Evolutionary conservation across 1,140 invertebrate species (phyloP), one percentile per base, ranked within the genome.

Genomic region (Pseudomyrmex dendroicus): DNA sequence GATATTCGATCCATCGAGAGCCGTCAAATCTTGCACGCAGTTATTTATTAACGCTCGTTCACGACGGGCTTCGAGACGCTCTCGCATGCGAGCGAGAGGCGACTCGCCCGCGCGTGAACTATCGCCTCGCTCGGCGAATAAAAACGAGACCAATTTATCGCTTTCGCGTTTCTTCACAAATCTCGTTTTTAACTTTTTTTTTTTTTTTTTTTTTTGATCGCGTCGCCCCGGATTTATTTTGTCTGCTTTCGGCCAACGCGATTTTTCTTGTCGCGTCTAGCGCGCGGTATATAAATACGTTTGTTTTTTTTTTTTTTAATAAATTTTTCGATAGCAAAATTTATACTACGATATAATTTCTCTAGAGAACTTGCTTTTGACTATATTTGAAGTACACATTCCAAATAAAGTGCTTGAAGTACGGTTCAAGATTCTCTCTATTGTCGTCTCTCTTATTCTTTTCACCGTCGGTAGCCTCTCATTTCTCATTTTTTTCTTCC

Each of bases 131-230:
- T 7, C 0, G 5, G 5, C 35, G 35, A 35, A 35, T 35, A 7
- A 35, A 35, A 77, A 22, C 35, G 73, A 77, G 35, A 67, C 17
- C 62, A 20, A 77, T 77, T 77, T 77, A 67, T 25, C 17, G 25
- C 46, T 13, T 15, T 15, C 46, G 20, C 22, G 1, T 56, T 48
- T 35, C n/a, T 54, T 12, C 25, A 25, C 46, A 15, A 62, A 68
- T 68, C 48, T 68, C 66, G 48, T 35, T 35, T 35, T 35, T 35
- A 35, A 35, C 35, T 35, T 35, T 35, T 35, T 35, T 35, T 35
- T 35, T 35, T 35, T 35, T 35, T 25, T 25, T 25, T 20, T 68
- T 22, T 46, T 44, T 50, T n/a, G n/a, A n/a, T n/a, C n/a, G n/a
- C n/a, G n/a, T n/a, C n/a, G n/a, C 50, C 10, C 17, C 17, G 17